Conservation (phyloP, 2,797 vertebrate genomes). For the Anabacerthia variegaticeps region DNA sequence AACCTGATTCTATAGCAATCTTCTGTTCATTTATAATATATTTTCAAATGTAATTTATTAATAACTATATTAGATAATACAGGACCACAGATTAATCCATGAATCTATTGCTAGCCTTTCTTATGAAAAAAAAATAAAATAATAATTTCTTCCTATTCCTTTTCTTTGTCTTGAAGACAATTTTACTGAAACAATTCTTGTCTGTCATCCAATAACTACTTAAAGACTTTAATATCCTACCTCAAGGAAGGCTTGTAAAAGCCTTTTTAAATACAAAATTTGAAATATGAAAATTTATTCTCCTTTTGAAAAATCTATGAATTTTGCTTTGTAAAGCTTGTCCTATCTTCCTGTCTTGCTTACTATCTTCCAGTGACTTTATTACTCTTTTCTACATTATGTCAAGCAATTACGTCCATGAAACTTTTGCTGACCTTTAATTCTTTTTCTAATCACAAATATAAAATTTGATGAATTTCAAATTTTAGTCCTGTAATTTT, state of each 20-base stretch:
- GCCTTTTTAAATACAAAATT: background rate
- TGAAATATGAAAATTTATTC: background rate
- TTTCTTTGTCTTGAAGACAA: background rate
- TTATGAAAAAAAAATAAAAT: background rate
- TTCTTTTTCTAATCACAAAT: background rate
- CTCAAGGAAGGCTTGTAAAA: background rate
- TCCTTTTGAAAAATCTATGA: background rate
- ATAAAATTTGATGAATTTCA: background rate
- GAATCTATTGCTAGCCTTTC: background rate
- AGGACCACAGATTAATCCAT: conserved; percentile 5
- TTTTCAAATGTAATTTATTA: conserved; percentile 42
- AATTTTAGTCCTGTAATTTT: background rate
- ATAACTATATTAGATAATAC: conserved; percentile 16
- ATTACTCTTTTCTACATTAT: background rate
- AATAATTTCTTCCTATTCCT: background rate
- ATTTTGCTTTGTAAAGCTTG: background rate
- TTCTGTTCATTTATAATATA: conserved; percentile 78
- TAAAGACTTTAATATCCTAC: background rate
- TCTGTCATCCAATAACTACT: background rate
- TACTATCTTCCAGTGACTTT: background rate
- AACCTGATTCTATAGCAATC: conserved; percentile 69
- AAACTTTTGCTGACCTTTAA: background rate
- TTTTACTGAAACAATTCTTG: background rate
- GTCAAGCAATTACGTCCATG: background rate
- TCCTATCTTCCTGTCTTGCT: background rate